A percentile compares a stretch with the other conserved stretches of the same genome.
Evolutionary conservation across 1,140 invertebrate species (phyloP).

Genomic region (Drosophila tropicalis): DNA sequence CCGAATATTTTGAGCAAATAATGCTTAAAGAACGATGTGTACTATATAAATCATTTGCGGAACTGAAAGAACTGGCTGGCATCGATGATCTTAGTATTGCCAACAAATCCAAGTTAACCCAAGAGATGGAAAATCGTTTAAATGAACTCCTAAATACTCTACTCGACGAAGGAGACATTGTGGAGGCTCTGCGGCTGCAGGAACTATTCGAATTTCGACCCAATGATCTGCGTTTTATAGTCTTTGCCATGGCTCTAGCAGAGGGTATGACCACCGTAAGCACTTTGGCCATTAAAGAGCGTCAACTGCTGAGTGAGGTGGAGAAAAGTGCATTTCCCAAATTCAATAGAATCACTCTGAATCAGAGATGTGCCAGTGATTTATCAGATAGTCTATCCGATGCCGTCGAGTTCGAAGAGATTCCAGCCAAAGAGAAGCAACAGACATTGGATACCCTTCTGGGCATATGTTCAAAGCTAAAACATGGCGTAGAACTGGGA

Average conservation of each 20-base stretch:
- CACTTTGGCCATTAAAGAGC: conserved; percentile 73
- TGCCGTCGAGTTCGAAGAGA: conserved; percentile 78
- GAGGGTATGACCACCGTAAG: conserved; percentile 83
- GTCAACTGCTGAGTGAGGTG: conserved; percentile 68
- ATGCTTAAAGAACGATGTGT: conserved; percentile 77
- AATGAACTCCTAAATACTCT: conserved; percentile 69
- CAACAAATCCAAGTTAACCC: conserved; percentile 45
- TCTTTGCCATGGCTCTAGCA: conserved; percentile 84
- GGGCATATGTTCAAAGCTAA: conserved; percentile 81
- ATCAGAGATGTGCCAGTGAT: conserved; percentile 67
- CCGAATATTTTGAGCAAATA: conserved; percentile 81
- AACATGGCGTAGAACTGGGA: conserved; percentile 84
- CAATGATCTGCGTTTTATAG: conserved; percentile 83
- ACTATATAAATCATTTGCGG: conserved; percentile 77
- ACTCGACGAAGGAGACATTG: conserved; percentile 82
- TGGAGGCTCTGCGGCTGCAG: conserved; percentile 83
- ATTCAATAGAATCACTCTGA: conserved; percentile 72
- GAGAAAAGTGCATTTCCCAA: conserved; percentile 77
- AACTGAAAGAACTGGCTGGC: conserved; percentile 78
- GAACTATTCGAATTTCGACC: conserved; percentile 83
- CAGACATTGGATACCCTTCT: conserved; percentile 76
- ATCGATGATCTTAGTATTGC: conserved; percentile 76
- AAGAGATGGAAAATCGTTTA: conserved; percentile 61
- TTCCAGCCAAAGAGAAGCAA: conserved; percentile 77
- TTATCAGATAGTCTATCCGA: conserved; percentile 68